Evolutionary conservation across 2,888 invertebrate genomes (phyloP), one percentile per base, ranked within the genome.

Genomic region (Atethmia centrago): DNA sequence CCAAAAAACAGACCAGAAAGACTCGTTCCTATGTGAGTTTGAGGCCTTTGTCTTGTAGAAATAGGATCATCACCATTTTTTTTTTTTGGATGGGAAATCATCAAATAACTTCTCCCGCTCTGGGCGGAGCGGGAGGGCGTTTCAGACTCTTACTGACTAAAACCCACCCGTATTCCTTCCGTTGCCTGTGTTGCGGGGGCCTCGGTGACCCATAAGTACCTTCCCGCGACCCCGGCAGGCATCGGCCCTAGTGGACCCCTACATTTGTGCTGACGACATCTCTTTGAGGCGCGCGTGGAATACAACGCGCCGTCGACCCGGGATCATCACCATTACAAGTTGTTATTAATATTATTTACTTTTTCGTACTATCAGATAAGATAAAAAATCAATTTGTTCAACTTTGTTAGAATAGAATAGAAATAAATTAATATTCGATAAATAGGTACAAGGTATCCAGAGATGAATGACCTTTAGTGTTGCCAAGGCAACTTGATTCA

Each of bases 381-480:
- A 51, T 45, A 65, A 4, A 28, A 36, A 56, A 66, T 62, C n/a
- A 51, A 31, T 65, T n/a, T 62, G 12, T 49, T 65, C 59, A 71
- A 55, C 21, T 31, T 61, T 77, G 65, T 62, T 72, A 61, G 75
- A 77, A 77, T 73, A 66, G n/a, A 62, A 56, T 51, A 66, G 16
- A 55, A 59, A 65, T 4, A 77, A 58, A 58, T 66, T 56, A 42
- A n/a, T 36, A 21, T 36, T 62, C 53, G 51, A 51, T 72, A 63
- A 62, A 68, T 28, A 68, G 42, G 12, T 62, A 63, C 36, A 19
- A 70, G 25, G 65, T 56, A 55, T 14, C 10, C 19, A 62, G 31
- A 76, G 79, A 76, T 71, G 74, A 81, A 78, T 73, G 70, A 82
- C 72, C 82, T 76, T 64, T 68, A 31, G 53, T 28, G 59, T 72